These are phyloP conservation scores for Amia ocellicauda DNA, from an alignment of 2,113 vertebrate species.

Conservation along the genomic window DNA sequence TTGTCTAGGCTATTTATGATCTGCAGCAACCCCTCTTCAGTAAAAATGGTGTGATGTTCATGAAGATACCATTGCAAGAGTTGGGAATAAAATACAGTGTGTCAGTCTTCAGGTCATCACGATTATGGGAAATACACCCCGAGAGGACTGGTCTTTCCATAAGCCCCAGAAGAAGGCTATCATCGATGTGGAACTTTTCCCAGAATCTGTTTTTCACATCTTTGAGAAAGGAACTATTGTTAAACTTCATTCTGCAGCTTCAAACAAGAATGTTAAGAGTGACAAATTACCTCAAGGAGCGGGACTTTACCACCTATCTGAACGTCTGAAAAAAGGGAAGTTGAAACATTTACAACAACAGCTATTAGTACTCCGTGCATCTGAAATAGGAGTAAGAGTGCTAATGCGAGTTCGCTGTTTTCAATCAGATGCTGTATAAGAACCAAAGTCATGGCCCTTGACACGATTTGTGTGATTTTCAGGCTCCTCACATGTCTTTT, in stretches of 20 bases:
- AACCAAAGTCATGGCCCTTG: too few relatives aligned
- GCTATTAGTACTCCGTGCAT: neutral
- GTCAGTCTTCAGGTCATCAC: neutral
- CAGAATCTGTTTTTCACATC: neutral
- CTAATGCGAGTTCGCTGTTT: neutral
- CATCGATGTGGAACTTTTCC: neutral
- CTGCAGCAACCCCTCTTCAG: neutral
- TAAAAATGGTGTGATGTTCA: neutral
- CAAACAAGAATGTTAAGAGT: neutral
- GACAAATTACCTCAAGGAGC: slow-evolving; percentile 1
- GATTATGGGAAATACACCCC: neutral
- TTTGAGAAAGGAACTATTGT: neutral
- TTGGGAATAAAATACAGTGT: neutral
- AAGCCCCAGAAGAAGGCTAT: neutral
- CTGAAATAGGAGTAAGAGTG: neutral
- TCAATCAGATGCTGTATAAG: neutral
- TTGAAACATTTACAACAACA: neutral
- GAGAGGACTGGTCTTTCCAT: neutral
- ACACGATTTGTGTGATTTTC: too few relatives aligned
- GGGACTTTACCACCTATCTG: too few relatives aligned
- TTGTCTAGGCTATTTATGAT: too few relatives aligned
- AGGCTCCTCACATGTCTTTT: too few relatives aligned
- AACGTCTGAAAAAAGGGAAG: neutral
- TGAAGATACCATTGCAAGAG: neutral
- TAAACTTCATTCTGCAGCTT: neutral